Percentiles rank a stretch among this genome's conserved stretches.
phyloP scores from a whole-genome alignment of 2,888 invertebrate species.

The Cheilosia impressa region DNA sequence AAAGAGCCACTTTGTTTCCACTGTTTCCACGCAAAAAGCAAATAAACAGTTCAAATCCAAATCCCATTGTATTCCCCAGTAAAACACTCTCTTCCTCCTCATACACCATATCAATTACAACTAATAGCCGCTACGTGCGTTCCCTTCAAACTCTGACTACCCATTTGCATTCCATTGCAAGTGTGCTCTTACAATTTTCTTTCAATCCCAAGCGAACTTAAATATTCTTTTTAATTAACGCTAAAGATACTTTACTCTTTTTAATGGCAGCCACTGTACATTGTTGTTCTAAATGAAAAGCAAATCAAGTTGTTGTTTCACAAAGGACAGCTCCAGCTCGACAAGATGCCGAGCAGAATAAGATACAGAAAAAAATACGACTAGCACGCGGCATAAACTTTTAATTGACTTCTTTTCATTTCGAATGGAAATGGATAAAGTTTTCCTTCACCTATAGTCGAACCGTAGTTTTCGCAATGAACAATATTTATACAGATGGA shows the following conservation, averaged over 20 bases:
- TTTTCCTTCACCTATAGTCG: constrained; percentile 10
- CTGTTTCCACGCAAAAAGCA: too few relatives aligned
- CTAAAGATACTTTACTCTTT: constrained; percentile 43
- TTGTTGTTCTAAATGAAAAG: constrained; percentile 42
- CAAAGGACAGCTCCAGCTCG: constrained; percentile 38
- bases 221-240: constrained; percentile 70
- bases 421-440: constrained; percentile 69
- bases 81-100: neutral
- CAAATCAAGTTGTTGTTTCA: constrained; percentile 46
- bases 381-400: constrained; percentile 59
- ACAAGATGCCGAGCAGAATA: constrained; percentile 7
- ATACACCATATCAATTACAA: neutral
- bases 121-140: constrained; percentile 1
- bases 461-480: constrained; percentile 23
- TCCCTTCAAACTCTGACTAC: neutral
- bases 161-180: constrained; percentile 29
- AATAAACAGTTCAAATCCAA: neutral
- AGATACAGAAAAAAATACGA: constrained; percentile 16
- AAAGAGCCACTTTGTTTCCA: too few relatives aligned
- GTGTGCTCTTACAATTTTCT: constrained; percentile 1
- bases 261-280: constrained; percentile 25
- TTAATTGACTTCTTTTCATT: constrained; percentile 73
- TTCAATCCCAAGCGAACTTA: constrained; percentile 19
- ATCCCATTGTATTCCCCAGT: neutral
- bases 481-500: constrained; percentile 57